Base-by-base conservation (phyloP, 2,113 vertebrate species). In the Dromiciops gliroides region DNA sequence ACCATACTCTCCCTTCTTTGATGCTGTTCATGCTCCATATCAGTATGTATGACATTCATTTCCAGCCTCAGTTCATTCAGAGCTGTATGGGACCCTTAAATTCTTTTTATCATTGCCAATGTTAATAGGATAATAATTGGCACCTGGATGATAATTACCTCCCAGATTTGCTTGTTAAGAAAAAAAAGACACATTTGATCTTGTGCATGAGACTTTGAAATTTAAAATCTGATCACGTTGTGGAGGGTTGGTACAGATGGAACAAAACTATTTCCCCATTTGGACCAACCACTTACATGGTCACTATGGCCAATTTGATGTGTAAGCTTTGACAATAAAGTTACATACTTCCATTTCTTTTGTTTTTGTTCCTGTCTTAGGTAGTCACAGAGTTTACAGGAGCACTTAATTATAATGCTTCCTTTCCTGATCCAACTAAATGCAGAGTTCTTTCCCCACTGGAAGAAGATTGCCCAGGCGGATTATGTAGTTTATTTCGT, bases 181-280 rank as follows among this genome's bases (percentile, higher is more conserved):
- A 67, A 60, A 60, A 67, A 37, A 37, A 37, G 31, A 16, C 31
- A 67, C 56, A 60, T 88, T n/a, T 88, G 49, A 8, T 51, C 31
- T 95, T 26, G 48, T 83, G 95, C 91, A 23, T 48, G 60, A 91
- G 92, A 91, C 92, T 60, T 89, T 93, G 93, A 95, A 49, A 37
- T 95, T 92, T 88, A 92, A 95, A 91, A 51, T 94, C 44, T 90
- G 37, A 51, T 91, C 9, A 94, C 51, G 60, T 19, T n/a, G 37
- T 50, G 92, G 26, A 49, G 49, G 47, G 88, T 28, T 60, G 48
- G 26, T 23, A 92, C 75, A 49, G 52, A 90, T 25, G 0, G 31
- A 31, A 91, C 11, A 94, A 83, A 89, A 16, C 16, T 24, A 44
- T 26, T 48, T 60, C 50, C 49, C 19, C 49, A 19, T 67, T 91